Conservation (phyloP, 2,113 vertebrate genomes). For the Sceloporus tristichus region DNA sequence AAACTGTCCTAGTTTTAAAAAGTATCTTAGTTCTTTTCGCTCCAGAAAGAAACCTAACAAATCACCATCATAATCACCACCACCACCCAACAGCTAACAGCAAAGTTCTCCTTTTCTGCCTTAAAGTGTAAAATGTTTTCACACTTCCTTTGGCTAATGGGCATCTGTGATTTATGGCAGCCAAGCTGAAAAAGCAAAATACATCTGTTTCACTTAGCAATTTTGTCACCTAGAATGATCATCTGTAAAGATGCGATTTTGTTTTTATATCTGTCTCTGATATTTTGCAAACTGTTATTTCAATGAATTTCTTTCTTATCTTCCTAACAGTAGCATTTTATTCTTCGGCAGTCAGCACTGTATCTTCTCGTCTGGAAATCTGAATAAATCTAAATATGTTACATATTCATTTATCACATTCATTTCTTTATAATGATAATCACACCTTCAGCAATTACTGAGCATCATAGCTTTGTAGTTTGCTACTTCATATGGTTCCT, state of each 20-base stretch:
- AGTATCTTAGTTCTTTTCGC: not conserved
- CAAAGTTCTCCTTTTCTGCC: conserved; percentile 32
- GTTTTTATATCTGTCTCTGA: conserved; percentile 56
- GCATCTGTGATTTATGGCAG: conserved; percentile 62
- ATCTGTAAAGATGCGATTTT: conserved; percentile 67
- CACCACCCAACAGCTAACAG: not conserved
- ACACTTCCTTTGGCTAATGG: conserved; percentile 64
- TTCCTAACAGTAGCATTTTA: conserved; percentile 42
- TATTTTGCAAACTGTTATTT: conserved; percentile 67
- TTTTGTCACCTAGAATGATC: conserved; percentile 61
- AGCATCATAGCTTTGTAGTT: not conserved
- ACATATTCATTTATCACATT: not conserved
- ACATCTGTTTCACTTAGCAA: conserved; percentile 69
- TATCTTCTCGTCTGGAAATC: conserved; percentile 21
- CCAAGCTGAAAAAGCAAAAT: conserved; percentile 57
- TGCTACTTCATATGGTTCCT: not conserved
- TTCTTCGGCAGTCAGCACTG: conserved; percentile 20
- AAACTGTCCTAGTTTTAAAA: not conserved
- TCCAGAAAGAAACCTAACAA: not conserved
- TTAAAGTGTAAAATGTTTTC: conserved; percentile 54
- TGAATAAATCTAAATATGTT: conserved; percentile 22
- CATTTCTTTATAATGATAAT: conserved; percentile 22
- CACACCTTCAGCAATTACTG: conserved; percentile 6
- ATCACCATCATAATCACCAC: too few species aligned
- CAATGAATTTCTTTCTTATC: conserved; percentile 51